Evolutionary conservation across 2,797 vertebrate species (phyloP).

Genomic region (Rhinophrynus dorsalis): DNA sequence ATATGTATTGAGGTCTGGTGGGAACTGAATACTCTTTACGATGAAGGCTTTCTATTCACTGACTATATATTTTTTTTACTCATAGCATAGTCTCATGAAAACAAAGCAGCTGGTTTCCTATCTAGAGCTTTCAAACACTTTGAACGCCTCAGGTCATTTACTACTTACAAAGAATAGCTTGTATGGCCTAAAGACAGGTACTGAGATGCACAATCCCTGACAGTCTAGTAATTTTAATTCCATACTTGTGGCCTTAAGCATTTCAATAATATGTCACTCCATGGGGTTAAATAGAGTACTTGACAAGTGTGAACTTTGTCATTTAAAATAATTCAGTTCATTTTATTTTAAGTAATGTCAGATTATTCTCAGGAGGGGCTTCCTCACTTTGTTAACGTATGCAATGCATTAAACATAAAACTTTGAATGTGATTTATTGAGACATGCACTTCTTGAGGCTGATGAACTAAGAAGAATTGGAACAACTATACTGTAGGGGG

Average conservation of each 20-base stretch:
- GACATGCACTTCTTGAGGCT: no score
- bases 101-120: background rate
- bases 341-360: conserved; percentile 8
- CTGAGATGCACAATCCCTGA: conserved; percentile 10
- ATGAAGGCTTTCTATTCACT: background rate
- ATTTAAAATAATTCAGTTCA: conserved; percentile 17
- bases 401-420: background rate
- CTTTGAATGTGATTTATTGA: background rate
- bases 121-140: conserved; percentile 17
- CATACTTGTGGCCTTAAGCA: conserved; percentile 22
- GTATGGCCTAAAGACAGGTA: conserved; percentile 35
- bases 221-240: conserved; percentile 27
- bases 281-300: conserved; percentile 11
- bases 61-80: conserved; percentile 1
- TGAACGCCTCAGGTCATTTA: conserved; percentile 27
- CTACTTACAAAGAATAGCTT: conserved; percentile 26
- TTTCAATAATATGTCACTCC: conserved; percentile 1
- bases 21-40: background rate
- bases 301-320: background rate
- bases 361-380: background rate
- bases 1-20: background rate
- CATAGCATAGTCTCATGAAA: background rate
- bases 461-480: no score
- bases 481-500: no score
- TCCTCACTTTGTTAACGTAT: background rate